Base-by-base conservation (phyloP, 2,797 vertebrate genomes). In the Phaenicophaeus curvirostris region DNA sequence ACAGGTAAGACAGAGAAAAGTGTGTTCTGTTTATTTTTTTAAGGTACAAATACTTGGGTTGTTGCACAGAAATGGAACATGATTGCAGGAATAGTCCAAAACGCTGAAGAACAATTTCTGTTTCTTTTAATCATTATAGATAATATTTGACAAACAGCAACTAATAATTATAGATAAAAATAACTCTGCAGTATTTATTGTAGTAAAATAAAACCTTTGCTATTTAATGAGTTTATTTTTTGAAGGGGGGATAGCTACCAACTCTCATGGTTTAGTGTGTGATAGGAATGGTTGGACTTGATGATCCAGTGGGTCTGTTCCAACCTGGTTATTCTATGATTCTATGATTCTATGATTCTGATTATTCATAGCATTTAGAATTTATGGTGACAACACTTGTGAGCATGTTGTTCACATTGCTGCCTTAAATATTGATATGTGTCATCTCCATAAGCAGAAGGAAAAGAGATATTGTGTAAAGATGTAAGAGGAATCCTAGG, bases 1-100 rank as follows among this genome's bases (percentile, higher is more conserved):
- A 99, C 98, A 96, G 99, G 99, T 99, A 98, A 90, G 98, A 48
- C 3, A 25, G 5, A 57, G 10, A 23, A 15, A 25, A 28, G 4
- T 54, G 11, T 25, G 13, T 85, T 68, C 12, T 8, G 6, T 4
- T 0, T 4, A 3, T 0, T 48, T 44, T 62, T 51, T 37, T 41
- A 85, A 68, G 20, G 13, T 44, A 59, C 15, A 71, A 35, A 48
- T 55, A 30, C 24, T 55, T 37, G 9, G 5, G 6, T 15, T 73
- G 35, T 69, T 39, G 44, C 16, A 24, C 15, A 25, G 37, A 80
- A 74, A 51, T 68, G 16, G 23, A 37, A 9, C 5, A 9, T 46
- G 39, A 25, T 61, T 42, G 3, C 28, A 65, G 9, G 7, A 74
- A 28, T 63, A 53, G 27, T 71, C 37, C 15, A 72, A 85, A 95